Evolutionary conservation across 2,113 vertebrate species (phyloP).

Genomic region (Anolis sagrei): DNA sequence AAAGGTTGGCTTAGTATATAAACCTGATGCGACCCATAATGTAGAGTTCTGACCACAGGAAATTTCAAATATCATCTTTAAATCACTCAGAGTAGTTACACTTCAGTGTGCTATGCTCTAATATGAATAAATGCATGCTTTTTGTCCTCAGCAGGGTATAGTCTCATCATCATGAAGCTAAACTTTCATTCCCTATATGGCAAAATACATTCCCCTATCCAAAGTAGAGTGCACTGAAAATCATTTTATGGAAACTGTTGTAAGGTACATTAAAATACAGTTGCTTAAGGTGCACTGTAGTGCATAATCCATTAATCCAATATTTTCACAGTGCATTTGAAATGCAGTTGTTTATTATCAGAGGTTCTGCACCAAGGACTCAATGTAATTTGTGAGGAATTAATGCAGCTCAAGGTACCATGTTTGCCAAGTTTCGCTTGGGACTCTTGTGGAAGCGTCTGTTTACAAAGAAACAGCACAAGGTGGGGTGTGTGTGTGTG

Average conservation of each 20-base stretch:
- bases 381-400: neutral
- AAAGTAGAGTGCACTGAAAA: neutral
- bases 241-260: slow-evolving; percentile 25
- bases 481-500: neutral
- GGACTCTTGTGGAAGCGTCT: neutral
- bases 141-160: slow-evolving; percentile 1
- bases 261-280: neutral
- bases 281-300: neutral
- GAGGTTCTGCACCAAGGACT: neutral
- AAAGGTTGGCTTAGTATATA: slow-evolving; percentile 32
- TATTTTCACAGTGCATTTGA: slow-evolving; percentile 30
- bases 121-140: slow-evolving; percentile 19
- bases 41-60: neutral
- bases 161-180: slow-evolving; percentile 11
- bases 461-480: neutral
- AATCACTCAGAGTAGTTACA: neutral
- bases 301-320: slow-evolving; percentile 10
- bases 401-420: neutral
- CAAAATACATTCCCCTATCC: slow-evolving; percentile 2
- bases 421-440: neutral
- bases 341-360: slow-evolving; percentile 23
- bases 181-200: neutral
- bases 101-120: slow-evolving; percentile 2
- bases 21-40: neutral
- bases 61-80: slow-evolving; percentile 25